Percentiles rank a stretch among this genome's conserved stretches.
phyloP scores from a whole-genome alignment of 2,888 invertebrate genomes.

The Hirtodrosophila histrioides region DNA sequence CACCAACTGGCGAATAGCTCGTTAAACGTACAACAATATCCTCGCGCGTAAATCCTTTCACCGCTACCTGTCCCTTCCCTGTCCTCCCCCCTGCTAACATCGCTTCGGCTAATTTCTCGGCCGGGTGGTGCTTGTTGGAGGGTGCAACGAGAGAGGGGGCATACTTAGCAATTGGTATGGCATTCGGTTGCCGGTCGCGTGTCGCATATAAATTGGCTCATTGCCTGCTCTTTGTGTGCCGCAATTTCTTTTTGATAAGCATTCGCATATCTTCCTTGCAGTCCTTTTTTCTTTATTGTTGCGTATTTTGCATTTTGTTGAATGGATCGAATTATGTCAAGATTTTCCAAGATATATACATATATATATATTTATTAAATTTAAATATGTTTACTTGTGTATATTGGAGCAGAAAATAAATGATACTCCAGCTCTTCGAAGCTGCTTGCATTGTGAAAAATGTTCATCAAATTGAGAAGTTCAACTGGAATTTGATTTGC shows the following conservation, averaged over 20 bases:
- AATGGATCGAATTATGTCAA: slow-evolving; percentile 16
- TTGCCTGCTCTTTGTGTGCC: slow-evolving; percentile 50
- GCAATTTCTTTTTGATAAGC: slow-evolving; percentile 59
- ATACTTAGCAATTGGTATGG: slow-evolving; percentile 33
- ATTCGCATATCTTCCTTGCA: slow-evolving; percentile 14
- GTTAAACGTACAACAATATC: slow-evolving; percentile 29
- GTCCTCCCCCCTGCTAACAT: neutral
- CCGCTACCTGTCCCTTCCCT: neutral
- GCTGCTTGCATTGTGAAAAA: too few relatives aligned
- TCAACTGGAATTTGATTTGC: too few relatives aligned
- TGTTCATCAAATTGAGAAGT: too few relatives aligned
- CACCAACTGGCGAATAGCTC: slow-evolving; percentile 30
- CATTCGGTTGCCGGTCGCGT: slow-evolving; percentile 54
- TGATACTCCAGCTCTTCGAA: too few relatives aligned
- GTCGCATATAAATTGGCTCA: slow-evolving; percentile 77
- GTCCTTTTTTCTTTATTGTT: slow-evolving; percentile 20
- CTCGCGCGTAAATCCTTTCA: slow-evolving; percentile 60
- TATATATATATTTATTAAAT: neutral
- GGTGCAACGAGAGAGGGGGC: neutral
- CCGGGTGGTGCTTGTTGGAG: neutral
- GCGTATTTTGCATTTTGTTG: slow-evolving; percentile 32
- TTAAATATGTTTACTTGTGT: neutral
- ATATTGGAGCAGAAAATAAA: too few relatives aligned
- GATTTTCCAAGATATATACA: neutral
- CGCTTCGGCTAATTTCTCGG: slow-evolving; percentile 30